Base-by-base conservation (phyloP, 2,888 invertebrate species). In the Amblyteles armatorius region DNA sequence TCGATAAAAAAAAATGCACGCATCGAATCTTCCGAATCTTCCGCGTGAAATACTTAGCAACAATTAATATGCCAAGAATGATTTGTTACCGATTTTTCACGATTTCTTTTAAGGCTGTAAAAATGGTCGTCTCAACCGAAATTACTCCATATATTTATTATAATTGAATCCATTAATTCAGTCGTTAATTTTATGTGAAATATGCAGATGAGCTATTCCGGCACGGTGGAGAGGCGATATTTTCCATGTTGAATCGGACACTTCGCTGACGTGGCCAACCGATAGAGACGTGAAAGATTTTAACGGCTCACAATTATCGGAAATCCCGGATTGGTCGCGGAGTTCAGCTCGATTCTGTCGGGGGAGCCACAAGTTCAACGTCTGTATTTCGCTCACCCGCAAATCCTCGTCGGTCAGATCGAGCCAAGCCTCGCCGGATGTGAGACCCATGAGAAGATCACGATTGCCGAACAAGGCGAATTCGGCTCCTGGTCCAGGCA, bases 371-470 rank as follows among this genome's bases (percentile, higher is more conserved):
- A 26, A 57, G 57, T 50, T 19, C 65, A 74, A 65, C 22, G 19
- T 71, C 52, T 71, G 19, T 57, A 57, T 76, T 48, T 73, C 50
- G 68, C 86, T 89, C 87, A 94, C 94, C 91, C 91, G 89, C 79
- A 93, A 85, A 89, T 94, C 94, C 52, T 94, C 94, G 77, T 94
- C 94, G 83, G 93, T 94, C 48, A 94, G 92, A 85, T 94, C 94
- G 77, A 94, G 89, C 93, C 95, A 95, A 36, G 95, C 95, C 93
- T 95, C 94, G 94, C 95, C 95, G 74, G 97, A 96, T 69, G 98
- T 98, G 55, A 98, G 95, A 80, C 98, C 97, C 92, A 98, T 97
- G 84, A 98, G 94, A 60, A 98, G 95, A 94, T 98, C 97, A 89
- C 97, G 95, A 88, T 97, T 96, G 2, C 97, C 96, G 93, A 98